Evolutionary conservation across 1,140 invertebrate species (phyloP), one percentile per base, ranked within the genome.

Genomic region (Zaprionus nigranus): DNA sequence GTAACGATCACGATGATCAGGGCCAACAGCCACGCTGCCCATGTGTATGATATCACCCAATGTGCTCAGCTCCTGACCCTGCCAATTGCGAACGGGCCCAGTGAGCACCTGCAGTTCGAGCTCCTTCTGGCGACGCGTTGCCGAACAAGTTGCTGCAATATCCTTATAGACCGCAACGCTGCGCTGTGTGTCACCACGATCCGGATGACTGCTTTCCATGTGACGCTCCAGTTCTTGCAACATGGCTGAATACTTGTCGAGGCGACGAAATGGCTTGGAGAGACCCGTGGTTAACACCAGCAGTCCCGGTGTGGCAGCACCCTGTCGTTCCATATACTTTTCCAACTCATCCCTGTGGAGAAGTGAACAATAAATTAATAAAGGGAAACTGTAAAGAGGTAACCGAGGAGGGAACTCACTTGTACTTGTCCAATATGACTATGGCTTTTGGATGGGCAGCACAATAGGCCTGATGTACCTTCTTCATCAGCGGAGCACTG

Each of bases 171-270:
- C 96, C 75, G 96, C 95, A 80, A 98, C 96, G 51, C 98, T 98
- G 73, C 99, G 94, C 92, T 99, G 98, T 1, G 98, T 97, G 91
- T 99, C 98, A 3, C 99, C 99, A 76, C 98, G 94, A 93, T 99
- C 99, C 2, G 97, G 95, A 93, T 99, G 98, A 90, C 96, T 96
- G 93, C 99, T 98, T 94, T 98, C 97, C 36, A 99, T 97, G 92
- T 99, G 98, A 71, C 98, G 94, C 87, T 99, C 98, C 56, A 99
- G 93, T 93, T 99, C 99, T 93, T 99, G 98, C 20, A 99, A 94
- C 95, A 97, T 96, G 30, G 96, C 96, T 6, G 98, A 96, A 93
- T 99, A 99, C 92, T 99, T 99, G 82, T 99, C 98, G 34, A 99
- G 93, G 67, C 98, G 95, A 58, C 98, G 95, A 93, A 99, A 99